Percentiles rank a stretch among this genome's conserved stretches.
phyloP scores from a whole-genome alignment of 2,113 vertebrate species.

The Clarias batrachus region DNA sequence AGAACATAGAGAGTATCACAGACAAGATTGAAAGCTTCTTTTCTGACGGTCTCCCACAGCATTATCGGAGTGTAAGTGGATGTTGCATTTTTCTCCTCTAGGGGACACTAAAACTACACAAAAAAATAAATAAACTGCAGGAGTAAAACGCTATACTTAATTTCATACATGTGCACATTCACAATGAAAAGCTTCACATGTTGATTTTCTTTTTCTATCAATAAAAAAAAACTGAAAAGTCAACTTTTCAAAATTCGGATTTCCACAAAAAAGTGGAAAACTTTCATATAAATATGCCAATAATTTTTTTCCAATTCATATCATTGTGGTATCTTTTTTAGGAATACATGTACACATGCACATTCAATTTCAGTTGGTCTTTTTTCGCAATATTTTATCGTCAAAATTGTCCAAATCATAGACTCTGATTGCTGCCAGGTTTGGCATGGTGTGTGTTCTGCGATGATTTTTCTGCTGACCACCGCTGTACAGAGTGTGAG shows the following conservation, averaged over 20 bases:
- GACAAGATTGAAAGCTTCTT: slow-evolving; percentile 65
- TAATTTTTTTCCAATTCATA: not conserved
- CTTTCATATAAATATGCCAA: not conserved
- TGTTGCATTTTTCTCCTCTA: slow-evolving; percentile 31
- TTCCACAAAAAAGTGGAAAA: not conserved
- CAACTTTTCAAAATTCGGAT: not conserved
- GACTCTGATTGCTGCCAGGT: not conserved
- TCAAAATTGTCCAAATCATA: not conserved
- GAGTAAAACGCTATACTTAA: not conserved
- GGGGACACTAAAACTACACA: slow-evolving; percentile 16
- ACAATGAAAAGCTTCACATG: not conserved
- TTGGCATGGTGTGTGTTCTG: not conserved
- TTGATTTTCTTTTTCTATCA: not conserved
- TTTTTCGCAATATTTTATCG: not conserved
- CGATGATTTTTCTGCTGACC: not conserved
- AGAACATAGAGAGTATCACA: slow-evolving; percentile 53
- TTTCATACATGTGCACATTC: not conserved
- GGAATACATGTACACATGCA: not conserved
- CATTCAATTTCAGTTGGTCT: not conserved
- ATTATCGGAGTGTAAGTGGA: slow-evolving; percentile 66
- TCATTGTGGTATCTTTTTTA: not conserved
- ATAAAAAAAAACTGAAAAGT: not conserved
- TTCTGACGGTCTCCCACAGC: slow-evolving; percentile 63
- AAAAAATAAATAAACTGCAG: not conserved
- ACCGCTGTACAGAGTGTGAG: not conserved